Percentiles rank a stretch among this genome's conserved stretches.
Evolutionary conservation across 64 coral and sea anemone species (phyloP).

Genomic region (Astreopora myriophthalma): DNA sequence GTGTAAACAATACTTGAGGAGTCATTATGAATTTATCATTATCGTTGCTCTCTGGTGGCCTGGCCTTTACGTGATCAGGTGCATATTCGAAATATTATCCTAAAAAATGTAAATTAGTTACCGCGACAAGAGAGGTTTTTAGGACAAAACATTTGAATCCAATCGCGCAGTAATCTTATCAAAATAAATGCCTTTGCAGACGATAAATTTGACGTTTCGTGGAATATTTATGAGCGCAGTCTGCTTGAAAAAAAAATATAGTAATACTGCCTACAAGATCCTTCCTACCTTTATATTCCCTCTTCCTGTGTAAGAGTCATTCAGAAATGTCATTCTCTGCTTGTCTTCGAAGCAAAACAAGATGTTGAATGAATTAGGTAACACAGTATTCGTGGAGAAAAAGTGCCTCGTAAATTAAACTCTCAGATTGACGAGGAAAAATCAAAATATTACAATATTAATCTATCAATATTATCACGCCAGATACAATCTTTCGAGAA

Average conservation of each 20-base stretch:
- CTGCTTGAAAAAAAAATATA: not conserved
- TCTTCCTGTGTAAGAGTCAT: not conserved
- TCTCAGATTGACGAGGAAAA: not conserved
- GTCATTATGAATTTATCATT: conserved; percentile 39
- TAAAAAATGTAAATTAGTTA: not conserved
- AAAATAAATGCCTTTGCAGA: not conserved
- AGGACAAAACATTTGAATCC: not conserved
- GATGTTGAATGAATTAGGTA: no score
- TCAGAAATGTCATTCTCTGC: not conserved
- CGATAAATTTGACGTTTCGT: not conserved
- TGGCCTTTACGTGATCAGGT: not conserved
- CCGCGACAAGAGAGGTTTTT: not conserved
- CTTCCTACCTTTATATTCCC: not conserved
- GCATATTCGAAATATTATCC: not conserved
- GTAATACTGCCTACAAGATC: not conserved
- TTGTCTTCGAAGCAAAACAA: not conserved
- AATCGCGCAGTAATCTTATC: not conserved
- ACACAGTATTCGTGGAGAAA: not conserved
- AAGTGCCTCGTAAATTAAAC: not conserved
- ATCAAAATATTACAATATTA: not conserved
- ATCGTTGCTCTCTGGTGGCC: not conserved
- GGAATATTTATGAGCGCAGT: conserved; percentile 3
- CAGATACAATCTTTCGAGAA: not conserved
- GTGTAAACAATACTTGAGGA: conserved; percentile 24
- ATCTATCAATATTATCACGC: not conserved